A percentile compares a stretch with the other conserved stretches of the same genome.
phyloP scores from a whole-genome alignment of 1,140 invertebrate species.

The Lepidurus apus region DNA sequence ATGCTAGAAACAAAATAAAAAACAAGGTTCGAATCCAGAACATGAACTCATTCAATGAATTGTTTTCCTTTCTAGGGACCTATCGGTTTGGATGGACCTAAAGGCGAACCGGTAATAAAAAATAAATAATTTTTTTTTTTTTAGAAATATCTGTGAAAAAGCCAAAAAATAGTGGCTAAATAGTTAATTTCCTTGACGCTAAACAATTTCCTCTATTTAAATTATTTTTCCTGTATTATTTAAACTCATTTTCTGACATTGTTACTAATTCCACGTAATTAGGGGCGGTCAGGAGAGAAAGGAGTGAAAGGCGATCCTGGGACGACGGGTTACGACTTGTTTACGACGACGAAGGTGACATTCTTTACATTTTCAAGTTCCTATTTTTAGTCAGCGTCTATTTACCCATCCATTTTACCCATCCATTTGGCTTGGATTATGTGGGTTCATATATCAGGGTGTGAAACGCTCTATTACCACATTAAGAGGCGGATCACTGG shows the following conservation, averaged over 20 bases:
- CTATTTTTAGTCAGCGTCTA: background rate
- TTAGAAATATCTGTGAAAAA: conserved; percentile 16
- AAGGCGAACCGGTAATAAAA: conserved; percentile 76
- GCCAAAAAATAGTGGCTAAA: background rate
- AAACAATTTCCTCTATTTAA: background rate
- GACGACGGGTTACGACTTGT: conserved; percentile 79
- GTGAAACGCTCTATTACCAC: conserved; percentile 89
- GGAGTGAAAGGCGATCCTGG: conserved; percentile 79
- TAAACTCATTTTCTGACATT: background rate
- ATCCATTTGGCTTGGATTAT: conserved; percentile 24
- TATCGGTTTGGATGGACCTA: conserved; percentile 86
- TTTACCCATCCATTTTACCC: conserved; percentile 27
- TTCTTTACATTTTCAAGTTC: conserved; percentile 21
- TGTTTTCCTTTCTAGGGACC: conserved; percentile 67
- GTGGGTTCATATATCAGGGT: conserved; percentile 46
- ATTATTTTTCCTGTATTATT: background rate
- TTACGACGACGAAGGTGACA: conserved; percentile 80
- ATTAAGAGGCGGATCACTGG: conserved; percentile 73
- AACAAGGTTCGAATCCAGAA: background rate
- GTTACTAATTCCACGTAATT: conserved; percentile 36
- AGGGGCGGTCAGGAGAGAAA: conserved; percentile 81
- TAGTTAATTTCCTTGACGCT: background rate
- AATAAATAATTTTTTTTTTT: background rate
- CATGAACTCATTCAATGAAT: background rate
- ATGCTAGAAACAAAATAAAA: conserved; percentile 11